Conservation (phyloP, 1,140 invertebrate genomes). For the Ceratina australensis region DNA sequence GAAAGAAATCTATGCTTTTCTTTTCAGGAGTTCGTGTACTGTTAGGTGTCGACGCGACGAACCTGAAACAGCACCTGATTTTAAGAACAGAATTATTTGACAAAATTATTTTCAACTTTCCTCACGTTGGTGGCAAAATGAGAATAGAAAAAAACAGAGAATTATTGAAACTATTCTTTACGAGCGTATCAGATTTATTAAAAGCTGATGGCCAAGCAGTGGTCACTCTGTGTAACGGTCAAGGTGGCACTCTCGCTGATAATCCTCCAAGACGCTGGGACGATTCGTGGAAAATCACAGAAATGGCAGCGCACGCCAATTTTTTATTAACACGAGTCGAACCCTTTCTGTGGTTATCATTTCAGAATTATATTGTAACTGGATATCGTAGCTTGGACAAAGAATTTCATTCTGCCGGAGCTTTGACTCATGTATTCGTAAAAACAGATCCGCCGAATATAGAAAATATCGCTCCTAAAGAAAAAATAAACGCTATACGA, state of each 20-base stretch:
- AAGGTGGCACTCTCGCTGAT: constrained; percentile 82
- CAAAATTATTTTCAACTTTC: constrained; percentile 84
- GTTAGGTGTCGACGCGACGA: constrained; percentile 80
- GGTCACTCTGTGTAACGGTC: constrained; percentile 82
- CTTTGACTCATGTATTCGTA: constrained; percentile 79
- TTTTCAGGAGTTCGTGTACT: constrained; percentile 79
- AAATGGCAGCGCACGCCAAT: constrained; percentile 81
- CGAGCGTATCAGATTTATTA: constrained; percentile 75
- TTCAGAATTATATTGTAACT: constrained; percentile 75
- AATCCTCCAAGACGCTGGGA: constrained; percentile 79
- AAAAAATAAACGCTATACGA: constrained; percentile 37
- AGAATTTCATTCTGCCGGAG: constrained; percentile 79
- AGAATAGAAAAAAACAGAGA: constrained; percentile 82
- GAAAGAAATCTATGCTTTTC: constrained; percentile 54
- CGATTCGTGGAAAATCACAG: constrained; percentile 83
- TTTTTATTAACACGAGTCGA: constrained; percentile 78
- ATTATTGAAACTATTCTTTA: constrained; percentile 81
- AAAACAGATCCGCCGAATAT: constrained; percentile 45
- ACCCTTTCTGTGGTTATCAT: constrained; percentile 75
- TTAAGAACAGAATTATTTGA: constrained; percentile 74
- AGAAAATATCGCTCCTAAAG: constrained; percentile 51
- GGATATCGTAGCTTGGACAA: constrained; percentile 82
- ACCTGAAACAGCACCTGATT: constrained; percentile 65
- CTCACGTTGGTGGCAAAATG: constrained; percentile 84
- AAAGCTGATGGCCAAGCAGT: constrained; percentile 75